Base-by-base conservation (phyloP, 1,140 invertebrate genomes). In the Leptopilina clavipes region DNA sequence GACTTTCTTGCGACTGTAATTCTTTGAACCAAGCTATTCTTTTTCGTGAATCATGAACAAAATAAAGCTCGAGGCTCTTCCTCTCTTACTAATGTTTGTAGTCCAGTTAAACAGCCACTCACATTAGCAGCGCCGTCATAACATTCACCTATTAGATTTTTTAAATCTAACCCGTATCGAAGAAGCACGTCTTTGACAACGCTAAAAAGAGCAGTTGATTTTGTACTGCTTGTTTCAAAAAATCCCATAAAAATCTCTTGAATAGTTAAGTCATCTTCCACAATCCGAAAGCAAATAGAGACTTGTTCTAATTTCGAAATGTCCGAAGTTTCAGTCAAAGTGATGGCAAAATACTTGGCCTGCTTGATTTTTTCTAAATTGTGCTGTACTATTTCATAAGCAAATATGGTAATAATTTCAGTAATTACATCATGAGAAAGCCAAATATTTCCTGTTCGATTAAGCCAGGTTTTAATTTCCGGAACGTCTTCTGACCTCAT, bases 61-160 rank as follows among this genome's bases (percentile, higher is more conserved):
- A 79, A 70, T 19, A 83, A n/a, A 43, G 80, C 73, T 65, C 76
- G 54, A 72, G 76, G 78, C 59, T 83, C 80, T 18, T 54, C n/a
- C n/a, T n/a, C n/a, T n/a, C n/a, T n/a, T n/a, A n/a, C n/a, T n/a
- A n/a, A n/a, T n/a, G 77, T 31, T 80, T 81, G 77, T 31, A 83
- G 71, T 17, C 81, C 80, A 73, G 73, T 48, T 70, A 75, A 48
- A 59, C 40, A 52, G 43, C 81, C 81, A 59, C 56, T 75, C 12
- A 83, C 73, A 71, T 83, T 83, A 18, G 79, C 37, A 11, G 77
- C 80, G 19, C 80, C 78, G 52, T 81, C 81, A 48, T 76, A 82
- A 80, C 77, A 81, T 74, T 80, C 78, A 18, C 81, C 81, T 59
- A 79, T 74, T 73, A 77, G 18, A 31, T 43, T 78, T 18, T 75